Evolutionary conservation across 2,113 vertebrate species (phyloP).

Genomic region (Baryphthengus martii): DNA sequence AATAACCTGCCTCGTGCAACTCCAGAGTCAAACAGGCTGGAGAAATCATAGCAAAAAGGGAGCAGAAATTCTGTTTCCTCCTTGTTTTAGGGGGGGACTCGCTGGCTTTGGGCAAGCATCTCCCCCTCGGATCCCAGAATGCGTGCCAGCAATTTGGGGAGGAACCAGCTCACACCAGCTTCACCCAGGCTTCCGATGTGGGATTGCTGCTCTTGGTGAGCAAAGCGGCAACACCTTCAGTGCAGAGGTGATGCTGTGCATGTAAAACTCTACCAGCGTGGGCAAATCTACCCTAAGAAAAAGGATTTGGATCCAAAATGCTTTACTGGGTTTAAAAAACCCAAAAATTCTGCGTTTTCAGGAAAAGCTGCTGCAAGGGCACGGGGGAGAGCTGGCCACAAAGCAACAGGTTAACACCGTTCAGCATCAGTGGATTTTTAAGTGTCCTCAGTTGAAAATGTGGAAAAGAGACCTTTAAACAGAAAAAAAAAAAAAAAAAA

Average conservation of each 20-base stretch:
- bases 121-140: not conserved
- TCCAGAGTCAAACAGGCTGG: not conserved
- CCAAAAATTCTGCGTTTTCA: not conserved
- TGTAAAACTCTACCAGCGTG: not conserved
- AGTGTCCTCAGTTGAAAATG: not conserved
- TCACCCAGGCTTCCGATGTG: not conserved
- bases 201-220: not conserved
- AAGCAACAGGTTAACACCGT: fast-evolving
- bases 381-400: not conserved
- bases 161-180: not conserved
- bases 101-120: not conserved
- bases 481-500: not conserved
- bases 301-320: not conserved
- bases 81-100: not conserved
- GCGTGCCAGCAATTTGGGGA: not conserved
- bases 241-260: not conserved
- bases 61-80: not conserved
- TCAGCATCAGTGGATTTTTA: fast-evolving
- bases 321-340: not conserved
- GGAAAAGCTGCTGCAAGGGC: not conserved
- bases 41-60: not conserved
- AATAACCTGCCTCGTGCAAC: not conserved
- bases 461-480: not conserved
- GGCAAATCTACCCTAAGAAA: not conserved
- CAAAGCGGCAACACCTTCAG: not conserved